Conservation (phyloP, 2,113 vertebrate species). For the Anas platyrhynchos region DNA sequence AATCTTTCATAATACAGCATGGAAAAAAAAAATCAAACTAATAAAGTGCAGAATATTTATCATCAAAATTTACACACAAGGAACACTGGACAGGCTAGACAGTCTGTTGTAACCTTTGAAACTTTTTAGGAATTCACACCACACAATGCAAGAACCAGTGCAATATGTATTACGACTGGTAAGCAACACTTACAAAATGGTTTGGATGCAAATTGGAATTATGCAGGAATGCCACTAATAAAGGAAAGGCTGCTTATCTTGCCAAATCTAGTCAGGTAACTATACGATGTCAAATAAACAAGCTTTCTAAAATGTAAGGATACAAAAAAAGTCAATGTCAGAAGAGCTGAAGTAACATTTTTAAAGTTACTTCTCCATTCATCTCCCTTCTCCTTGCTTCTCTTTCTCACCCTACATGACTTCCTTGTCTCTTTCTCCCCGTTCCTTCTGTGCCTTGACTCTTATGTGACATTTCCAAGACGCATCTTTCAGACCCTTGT, state of each 20-base stretch:
- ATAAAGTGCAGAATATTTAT: neutral
- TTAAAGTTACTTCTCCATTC: neutral
- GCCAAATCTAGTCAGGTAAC: neutral
- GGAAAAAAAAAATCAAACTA: neutral
- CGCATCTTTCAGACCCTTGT: neutral
- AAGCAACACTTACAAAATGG: constrained; percentile 70
- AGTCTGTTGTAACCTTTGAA: neutral
- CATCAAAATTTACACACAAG: constrained; percentile 3
- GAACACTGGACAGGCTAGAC: neutral
- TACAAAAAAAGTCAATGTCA: neutral
- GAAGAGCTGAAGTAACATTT: neutral
- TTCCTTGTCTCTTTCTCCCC: neutral
- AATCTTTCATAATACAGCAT: neutral
- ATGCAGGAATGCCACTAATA: neutral
- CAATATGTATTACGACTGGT: neutral
- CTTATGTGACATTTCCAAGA: neutral
- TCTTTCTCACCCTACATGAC: neutral
- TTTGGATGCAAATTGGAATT: constrained; percentile 8
- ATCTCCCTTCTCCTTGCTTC: neutral
- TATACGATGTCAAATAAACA: neutral
- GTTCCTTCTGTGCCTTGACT: neutral
- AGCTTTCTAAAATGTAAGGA: neutral
- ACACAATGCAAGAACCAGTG: constrained; percentile 28
- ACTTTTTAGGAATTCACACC: constrained; percentile 22
- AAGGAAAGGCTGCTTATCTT: neutral